Evolutionary conservation across 2,888 invertebrate genomes (phyloP).

Genomic region (Dryobotodes eremita): DNA sequence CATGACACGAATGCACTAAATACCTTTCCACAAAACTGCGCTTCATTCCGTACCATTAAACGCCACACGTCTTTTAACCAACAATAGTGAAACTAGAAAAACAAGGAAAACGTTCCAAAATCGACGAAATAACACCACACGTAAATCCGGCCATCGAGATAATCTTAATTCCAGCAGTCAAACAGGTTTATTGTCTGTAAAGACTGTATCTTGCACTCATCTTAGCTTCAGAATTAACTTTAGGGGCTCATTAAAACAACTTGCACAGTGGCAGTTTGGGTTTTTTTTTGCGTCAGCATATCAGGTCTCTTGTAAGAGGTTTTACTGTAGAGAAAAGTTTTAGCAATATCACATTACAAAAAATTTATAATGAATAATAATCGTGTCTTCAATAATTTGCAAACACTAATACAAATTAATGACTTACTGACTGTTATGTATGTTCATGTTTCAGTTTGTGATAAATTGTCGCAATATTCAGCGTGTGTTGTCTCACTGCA

Average conservation of each 20-base stretch:
- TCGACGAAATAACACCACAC: conserved; percentile 32
- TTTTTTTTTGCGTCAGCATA: not conserved
- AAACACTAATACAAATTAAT: not conserved
- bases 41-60: conserved; percentile 16
- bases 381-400: conserved; percentile 2
- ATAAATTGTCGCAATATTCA: not conserved
- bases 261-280: conserved; percentile 50
- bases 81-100: conserved; percentile 26
- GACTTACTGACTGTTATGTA: not conserved
- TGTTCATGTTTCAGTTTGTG: not conserved
- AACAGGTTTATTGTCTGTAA: conserved; percentile 62
- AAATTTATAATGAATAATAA: too few relatives aligned
- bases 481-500: not conserved
- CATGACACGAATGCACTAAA: conserved; percentile 12
- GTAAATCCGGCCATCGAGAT: conserved; percentile 54
- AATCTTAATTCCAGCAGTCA: conserved; percentile 61
- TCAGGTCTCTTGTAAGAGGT: not conserved
- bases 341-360: not conserved
- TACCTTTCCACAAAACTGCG: conserved; percentile 23
- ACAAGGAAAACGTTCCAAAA: conserved; percentile 49
- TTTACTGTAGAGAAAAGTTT: not conserved
- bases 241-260: conserved; percentile 58
- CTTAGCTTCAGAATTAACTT: conserved; percentile 60
- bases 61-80: conserved; percentile 29
- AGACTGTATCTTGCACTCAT: conserved; percentile 60